Evolutionary conservation across 2,888 invertebrate species (phyloP).

Genomic region (Drosophila recens): DNA sequence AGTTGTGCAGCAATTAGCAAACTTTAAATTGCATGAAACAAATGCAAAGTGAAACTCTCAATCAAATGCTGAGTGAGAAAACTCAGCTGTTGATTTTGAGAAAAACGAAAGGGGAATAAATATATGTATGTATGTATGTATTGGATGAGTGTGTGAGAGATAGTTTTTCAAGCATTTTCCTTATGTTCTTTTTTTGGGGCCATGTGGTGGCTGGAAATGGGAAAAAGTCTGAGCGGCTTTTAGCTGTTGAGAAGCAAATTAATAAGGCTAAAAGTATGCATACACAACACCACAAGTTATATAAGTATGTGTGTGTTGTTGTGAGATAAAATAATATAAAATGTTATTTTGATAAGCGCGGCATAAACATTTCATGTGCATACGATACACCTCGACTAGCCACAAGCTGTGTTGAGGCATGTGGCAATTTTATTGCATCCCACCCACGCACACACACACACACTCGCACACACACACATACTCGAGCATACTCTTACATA

Average conservation of each 20-base stretch:
- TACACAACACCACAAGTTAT: slow-evolving; percentile 8
- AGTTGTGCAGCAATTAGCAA: slow-evolving; percentile 44
- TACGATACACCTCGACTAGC: slow-evolving; percentile 47
- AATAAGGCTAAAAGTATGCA: slow-evolving; percentile 55
- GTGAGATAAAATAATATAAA: slow-evolving; percentile 57
- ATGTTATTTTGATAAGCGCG: slow-evolving; percentile 57
- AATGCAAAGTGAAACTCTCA: slow-evolving; percentile 9
- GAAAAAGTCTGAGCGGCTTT: slow-evolving; percentile 32
- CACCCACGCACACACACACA: slow-evolving; percentile 40
- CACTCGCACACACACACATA: slow-evolving; percentile 5
- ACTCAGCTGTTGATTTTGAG: slow-evolving; percentile 40
- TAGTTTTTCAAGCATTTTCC: slow-evolving; percentile 27
- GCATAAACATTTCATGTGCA: slow-evolving; percentile 42
- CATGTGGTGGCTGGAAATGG: slow-evolving; percentile 37
- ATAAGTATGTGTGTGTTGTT: slow-evolving; percentile 6
- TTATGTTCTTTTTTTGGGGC: slow-evolving; percentile 13
- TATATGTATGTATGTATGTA: not conserved
- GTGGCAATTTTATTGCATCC: slow-evolving; percentile 58
- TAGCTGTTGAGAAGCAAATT: slow-evolving; percentile 43
- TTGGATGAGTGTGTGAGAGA: slow-evolving; percentile 13
- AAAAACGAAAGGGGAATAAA: not conserved
- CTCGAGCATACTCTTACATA: slow-evolving; percentile 21
- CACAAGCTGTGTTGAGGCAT: slow-evolving; percentile 40
- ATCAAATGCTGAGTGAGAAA: slow-evolving; percentile 20
- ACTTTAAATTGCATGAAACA: slow-evolving; percentile 35